Conservation (phyloP, 2,113 vertebrate genomes). For the Hyla sarda region DNA sequence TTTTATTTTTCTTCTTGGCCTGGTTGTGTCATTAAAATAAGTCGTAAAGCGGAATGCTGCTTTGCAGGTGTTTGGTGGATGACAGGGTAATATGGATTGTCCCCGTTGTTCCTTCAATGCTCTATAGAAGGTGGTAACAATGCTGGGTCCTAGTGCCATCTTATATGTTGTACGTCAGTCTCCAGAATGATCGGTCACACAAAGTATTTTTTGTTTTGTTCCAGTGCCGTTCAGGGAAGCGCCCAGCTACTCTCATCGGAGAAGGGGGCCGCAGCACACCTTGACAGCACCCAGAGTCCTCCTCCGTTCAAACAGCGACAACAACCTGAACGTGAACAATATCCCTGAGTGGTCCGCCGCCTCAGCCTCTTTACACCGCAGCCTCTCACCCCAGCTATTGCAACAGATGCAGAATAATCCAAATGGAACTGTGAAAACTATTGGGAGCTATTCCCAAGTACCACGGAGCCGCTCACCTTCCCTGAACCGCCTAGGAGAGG, state of each 20-base stretch:
- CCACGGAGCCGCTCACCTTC: slow-evolving; percentile 90
- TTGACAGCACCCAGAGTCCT: slow-evolving; percentile 87
- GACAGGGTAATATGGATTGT: neutral
- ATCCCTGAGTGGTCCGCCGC: slow-evolving; percentile 78
- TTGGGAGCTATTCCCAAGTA: slow-evolving; percentile 76
- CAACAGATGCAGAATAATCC: slow-evolving; percentile 88
- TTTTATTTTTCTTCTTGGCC: slow-evolving; percentile 7
- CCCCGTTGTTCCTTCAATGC: neutral
- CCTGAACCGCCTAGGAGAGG: slow-evolving; percentile 89
- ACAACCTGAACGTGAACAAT: slow-evolving; percentile 81
- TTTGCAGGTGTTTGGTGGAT: slow-evolving; percentile 5
- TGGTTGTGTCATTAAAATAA: neutral
- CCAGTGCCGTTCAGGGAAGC: slow-evolving; percentile 95
- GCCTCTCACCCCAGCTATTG: slow-evolving; percentile 92
- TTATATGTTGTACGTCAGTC: too few relatives aligned
- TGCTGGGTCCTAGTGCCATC: neutral
- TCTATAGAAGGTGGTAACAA: neutral
- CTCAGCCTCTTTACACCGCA: slow-evolving; percentile 83
- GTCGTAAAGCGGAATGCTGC: neutral
- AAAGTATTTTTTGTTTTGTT: slow-evolving; percentile 33
- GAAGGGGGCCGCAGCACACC: slow-evolving; percentile 82
- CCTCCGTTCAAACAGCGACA: slow-evolving; percentile 95
- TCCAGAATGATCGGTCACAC: slow-evolving; percentile 42
- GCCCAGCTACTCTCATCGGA: slow-evolving; percentile 89
- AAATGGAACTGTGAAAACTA: slow-evolving; percentile 87